Base-by-base conservation (phyloP, 2,113 vertebrate species). In the Spea multiplicata region DNA sequence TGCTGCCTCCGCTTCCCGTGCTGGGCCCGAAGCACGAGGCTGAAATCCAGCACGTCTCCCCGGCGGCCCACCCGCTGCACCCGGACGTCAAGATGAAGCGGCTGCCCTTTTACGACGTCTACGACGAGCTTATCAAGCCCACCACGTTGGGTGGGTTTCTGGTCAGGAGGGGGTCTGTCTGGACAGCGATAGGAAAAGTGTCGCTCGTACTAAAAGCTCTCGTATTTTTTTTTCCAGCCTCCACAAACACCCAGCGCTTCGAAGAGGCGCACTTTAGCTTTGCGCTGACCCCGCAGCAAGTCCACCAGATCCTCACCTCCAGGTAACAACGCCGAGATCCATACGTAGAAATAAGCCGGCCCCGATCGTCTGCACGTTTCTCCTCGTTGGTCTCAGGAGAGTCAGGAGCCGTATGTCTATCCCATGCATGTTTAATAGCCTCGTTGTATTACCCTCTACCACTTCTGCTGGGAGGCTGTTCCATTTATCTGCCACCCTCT, bases 191-290 rank as follows among this genome's bases (percentile, higher is more conserved):
- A 52, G 50, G 50, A 52, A 30, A 30, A 30, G 30, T 2, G 2
- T 30, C 30, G 30, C 30, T 30, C 30, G 30, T 30, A 2, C 10
- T 53, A 53, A 6, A 53, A 6, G 50, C 10, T 53, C 10, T 53
- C 6, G 6, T 53, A 52, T 12, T 53, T 2, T 5, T 62, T 14
- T 5, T 55, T 69, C 0, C 83, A 92, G 91, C 89, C 0, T 91
- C 91, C 0, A 85, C 86, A 0, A 90, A 77, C 46, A 87, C 88
- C 17, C 91, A 92, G 71, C 62, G 91, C 12, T 92, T 93, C 0
- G 91, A 92, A 44, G 91, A 93, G 80, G 90, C 91, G 0, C 89
- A 90, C 13, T 91, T 91, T 16, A 91, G 88, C 17, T 93, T 93
- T 3, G 91, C 90, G 2, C 80, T 93, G 0, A 92, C 89, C 0